Evolutionary conservation across 1,140 invertebrate genomes (phyloP), one percentile per base, ranked within the genome.

Genomic region (Ruditapes philippinarum): DNA sequence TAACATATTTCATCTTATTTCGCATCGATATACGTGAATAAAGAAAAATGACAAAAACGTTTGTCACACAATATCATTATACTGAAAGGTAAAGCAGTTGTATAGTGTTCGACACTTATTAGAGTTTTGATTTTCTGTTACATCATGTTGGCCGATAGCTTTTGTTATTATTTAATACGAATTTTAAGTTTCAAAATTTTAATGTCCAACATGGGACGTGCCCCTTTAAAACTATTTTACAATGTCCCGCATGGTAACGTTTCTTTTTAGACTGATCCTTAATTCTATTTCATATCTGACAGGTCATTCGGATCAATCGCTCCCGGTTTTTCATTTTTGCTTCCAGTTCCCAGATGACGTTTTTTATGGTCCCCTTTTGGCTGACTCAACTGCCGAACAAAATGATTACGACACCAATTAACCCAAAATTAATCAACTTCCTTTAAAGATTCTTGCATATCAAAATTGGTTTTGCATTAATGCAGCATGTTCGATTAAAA

Each of bases 401-500:
- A 62, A 62, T 28, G 4, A 9, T 28, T 62, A 62, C 57, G 57
- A 62, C n/a, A n/a, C 1, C 57, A 62, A 62, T 62, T 62, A 62
- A 62, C 25, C n/a, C 57, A 28, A 62, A 62, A 25, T 62, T n/a
- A 62, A 62, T 62, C n/a, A n/a, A 28, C 19, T 62, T 62, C 57
- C 57, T 62, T 7, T 9, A 62, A 62, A n/a, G 57, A 62, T 28
- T n/a, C 57, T n/a, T 62, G 57, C 57, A 62, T 62, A n/a, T n/a
- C 57, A 62, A 62, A 62, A 62, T n/a, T 62, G 25, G 19, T 62
- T n/a, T 28, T 62, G 57, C 57, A 62, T 28, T 62, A 28, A 51
- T 33, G 25, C 74, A 51, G 74, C 74, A 36, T 78, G 45, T 54
- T 78, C 45, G 74, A 78, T 78, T 78, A 54, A 78, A 54, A 78